These are phyloP conservation scores for Tinea semifulvella DNA, from an alignment of 2,888 invertebrate species.

Conservation along the genomic window DNA sequence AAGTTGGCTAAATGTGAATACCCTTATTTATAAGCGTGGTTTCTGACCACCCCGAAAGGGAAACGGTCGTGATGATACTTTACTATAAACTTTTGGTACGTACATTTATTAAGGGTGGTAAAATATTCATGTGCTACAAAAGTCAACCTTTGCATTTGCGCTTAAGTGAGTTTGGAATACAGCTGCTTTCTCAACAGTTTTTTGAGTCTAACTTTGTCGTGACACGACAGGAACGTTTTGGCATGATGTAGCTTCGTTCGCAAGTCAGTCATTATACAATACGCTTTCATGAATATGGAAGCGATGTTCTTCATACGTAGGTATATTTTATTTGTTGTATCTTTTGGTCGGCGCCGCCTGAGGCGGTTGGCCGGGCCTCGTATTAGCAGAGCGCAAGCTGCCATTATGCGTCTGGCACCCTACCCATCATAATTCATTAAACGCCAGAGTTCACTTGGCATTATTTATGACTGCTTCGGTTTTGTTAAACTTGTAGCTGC, in stretches of 20 bases:
- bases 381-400: constrained; percentile 24
- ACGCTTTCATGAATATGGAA: constrained; percentile 10
- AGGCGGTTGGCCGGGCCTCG: not conserved
- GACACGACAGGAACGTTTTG: too few species aligned
- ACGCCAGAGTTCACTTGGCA: constrained; percentile 42
- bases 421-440: constrained; percentile 57
- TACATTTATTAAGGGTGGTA: too few species aligned
- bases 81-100: too few species aligned
- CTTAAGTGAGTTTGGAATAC: too few species aligned
- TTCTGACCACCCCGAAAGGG: too few species aligned
- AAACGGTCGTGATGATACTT: too few species aligned
- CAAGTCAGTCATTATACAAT: not conserved
- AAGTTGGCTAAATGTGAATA: too few species aligned
- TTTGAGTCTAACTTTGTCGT: not conserved
- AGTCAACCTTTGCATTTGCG: too few species aligned
- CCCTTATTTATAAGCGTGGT: too few species aligned
- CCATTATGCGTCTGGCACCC: constrained; percentile 41
- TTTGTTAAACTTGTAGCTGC: constrained; percentile 28
- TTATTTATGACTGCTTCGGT: constrained; percentile 55
- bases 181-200: too few species aligned
- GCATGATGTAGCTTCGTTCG: not conserved
- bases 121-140: too few species aligned
- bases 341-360: constrained; percentile 7
- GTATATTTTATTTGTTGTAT: not conserved
- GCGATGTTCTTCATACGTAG: not conserved